Evolutionary conservation across 1,140 invertebrate genomes (phyloP), one percentile per base, ranked within the genome.

Genomic region (Pseudomyrmex sp.): DNA sequence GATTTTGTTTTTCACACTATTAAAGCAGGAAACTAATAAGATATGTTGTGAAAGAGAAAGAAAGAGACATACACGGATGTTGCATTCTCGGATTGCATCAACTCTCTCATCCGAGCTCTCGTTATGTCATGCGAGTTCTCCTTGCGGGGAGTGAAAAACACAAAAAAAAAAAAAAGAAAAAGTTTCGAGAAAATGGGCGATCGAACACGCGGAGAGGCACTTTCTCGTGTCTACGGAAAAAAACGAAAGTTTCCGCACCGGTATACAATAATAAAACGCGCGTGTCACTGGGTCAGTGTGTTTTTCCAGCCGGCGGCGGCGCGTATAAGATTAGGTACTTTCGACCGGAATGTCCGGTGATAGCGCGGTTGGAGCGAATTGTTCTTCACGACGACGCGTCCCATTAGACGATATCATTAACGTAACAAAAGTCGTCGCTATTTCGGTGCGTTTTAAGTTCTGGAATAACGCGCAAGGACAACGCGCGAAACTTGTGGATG

Each of bases 161-260:
- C 26, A 35, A 0, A 35, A 35, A 35, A 35, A 9, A 46, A 68
- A 58, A 23, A 63, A 35, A 13, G 18, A 65, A 68, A 20, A 35
- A 79, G 15, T 5, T 48, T 5, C 18, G 26, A 58, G 56, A 48
- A 79, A 69, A 35, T 35, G 35, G 5, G 35, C 35, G 35, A 80
- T 80, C 70, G 59, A 70, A 70, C 20, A 52, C 20, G 12, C 15
- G 12, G 18, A 2, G 26, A 46, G 3, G 48, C 56, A 59, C 23
- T 80, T 80, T 80, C 66, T 59, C 44, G 56, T 50, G 59, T 26
- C 0, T 26, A 26, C n/a, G 61, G 54, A 50, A 80, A 46, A 80
- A 72, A 80, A 80, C 56, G 66, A 59, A 69, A 79, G 76, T 79
- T 72, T 72, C n/a, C 48, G 46, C 12, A 72, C 35, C 35, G n/a